phyloP scores from a whole-genome alignment of 2,797 vertebrate species.

The Muscicapa striata region DNA sequence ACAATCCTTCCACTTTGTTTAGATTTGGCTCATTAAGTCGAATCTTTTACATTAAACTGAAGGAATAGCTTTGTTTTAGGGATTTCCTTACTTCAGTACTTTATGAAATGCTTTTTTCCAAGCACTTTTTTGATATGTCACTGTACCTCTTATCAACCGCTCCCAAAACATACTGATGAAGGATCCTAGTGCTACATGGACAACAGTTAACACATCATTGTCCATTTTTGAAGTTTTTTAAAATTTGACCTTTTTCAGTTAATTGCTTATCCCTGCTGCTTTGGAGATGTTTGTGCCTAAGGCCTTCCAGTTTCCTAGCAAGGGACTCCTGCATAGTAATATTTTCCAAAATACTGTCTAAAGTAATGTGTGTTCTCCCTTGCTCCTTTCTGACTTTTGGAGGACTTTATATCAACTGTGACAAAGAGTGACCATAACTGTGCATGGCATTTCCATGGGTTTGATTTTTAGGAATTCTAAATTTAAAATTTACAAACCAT shows the following conservation, averaged over 20 bases:
- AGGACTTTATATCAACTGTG: background rate
- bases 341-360: background rate
- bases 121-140: background rate
- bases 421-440: background rate
- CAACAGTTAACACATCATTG: background rate
- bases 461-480: background rate
- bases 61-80: background rate
- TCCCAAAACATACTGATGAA: background rate
- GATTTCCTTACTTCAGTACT: background rate
- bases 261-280: background rate
- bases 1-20: background rate
- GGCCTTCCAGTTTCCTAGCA: background rate
- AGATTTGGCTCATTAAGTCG: background rate
- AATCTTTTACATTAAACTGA: background rate
- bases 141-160: background rate
- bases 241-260: background rate
- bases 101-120: background rate
- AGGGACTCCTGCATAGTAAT: background rate
- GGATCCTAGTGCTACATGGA: background rate
- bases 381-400: background rate
- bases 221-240: background rate
- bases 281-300: background rate
- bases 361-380: background rate
- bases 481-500: background rate
- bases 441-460: rapidly evolving